Conservation (phyloP, 2,113 vertebrate species). For the Xerus inauris region DNA sequence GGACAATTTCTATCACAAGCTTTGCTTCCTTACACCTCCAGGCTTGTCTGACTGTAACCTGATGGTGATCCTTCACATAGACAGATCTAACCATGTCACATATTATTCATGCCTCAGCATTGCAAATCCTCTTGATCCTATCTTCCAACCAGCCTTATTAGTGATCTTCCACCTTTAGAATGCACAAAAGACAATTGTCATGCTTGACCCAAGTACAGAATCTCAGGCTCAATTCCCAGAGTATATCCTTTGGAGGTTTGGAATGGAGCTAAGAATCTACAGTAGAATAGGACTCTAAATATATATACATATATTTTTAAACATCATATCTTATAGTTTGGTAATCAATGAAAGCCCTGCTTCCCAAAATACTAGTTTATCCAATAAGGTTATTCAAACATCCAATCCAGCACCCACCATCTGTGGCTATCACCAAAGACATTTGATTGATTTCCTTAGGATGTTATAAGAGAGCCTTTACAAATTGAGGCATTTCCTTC, state of each 20-base stretch:
- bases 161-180: background rate
- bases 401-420: background rate
- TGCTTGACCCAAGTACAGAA: background rate
- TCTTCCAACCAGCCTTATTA: background rate
- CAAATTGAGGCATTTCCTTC: background rate
- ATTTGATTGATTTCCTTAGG: background rate
- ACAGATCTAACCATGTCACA: background rate
- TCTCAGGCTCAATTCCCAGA: background rate
- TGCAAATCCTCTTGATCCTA: too few relatives aligned
- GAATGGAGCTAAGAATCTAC: background rate
- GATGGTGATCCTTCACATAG: background rate
- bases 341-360: background rate
- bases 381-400: background rate
- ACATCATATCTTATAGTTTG: background rate
- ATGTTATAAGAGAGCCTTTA: background rate
- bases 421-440: background rate
- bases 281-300: background rate
- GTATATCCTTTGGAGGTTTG: background rate
- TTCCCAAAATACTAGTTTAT: background rate
- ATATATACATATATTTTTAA: background rate
- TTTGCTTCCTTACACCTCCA: rapidly evolving
- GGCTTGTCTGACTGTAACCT: background rate
- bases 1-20: background rate
- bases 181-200: background rate
- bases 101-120: background rate